Conservation (phyloP, 2,888 invertebrate genomes). For the Melanargia galathea region DNA sequence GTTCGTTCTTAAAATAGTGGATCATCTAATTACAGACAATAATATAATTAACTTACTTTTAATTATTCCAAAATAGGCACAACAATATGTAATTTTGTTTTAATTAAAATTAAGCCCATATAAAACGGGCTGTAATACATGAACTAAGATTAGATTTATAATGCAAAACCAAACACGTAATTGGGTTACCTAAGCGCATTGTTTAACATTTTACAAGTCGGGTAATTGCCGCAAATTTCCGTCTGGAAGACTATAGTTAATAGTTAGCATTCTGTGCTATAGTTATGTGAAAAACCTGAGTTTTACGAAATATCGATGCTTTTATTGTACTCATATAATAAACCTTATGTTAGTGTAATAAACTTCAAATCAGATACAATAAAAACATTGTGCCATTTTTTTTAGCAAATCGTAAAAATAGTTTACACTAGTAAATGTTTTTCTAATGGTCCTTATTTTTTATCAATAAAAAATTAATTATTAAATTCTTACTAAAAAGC, state of each 20-base stretch:
- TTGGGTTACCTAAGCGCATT: constrained; percentile 34
- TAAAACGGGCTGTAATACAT: constrained; percentile 13
- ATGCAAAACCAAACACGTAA: constrained; percentile 32
- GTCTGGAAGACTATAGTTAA: constrained; percentile 15
- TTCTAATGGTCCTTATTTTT: too few relatives aligned
- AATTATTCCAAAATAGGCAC: neutral
- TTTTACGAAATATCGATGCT: neutral
- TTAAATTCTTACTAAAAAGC: too few relatives aligned
- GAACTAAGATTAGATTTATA: constrained; percentile 27
- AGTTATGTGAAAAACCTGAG: neutral
- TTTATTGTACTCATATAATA: neutral
- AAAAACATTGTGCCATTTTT: too few relatives aligned
- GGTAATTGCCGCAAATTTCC: constrained; percentile 25
- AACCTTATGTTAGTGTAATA: neutral
- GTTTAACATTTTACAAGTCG: constrained; percentile 31
- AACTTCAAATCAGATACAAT: too few relatives aligned
- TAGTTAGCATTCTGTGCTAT: too few relatives aligned
- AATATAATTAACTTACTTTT: too few relatives aligned
- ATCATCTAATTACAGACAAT: too few relatives aligned
- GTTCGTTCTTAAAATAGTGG: too few relatives aligned
- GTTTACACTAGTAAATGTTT: too few relatives aligned
- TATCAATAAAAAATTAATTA: too few relatives aligned
- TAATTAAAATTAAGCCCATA: neutral
- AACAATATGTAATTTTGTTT: neutral
- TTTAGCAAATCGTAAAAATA: too few relatives aligned